Conservation (phyloP, 2,888 invertebrate genomes). For the Cremastinae sp. region DNA sequence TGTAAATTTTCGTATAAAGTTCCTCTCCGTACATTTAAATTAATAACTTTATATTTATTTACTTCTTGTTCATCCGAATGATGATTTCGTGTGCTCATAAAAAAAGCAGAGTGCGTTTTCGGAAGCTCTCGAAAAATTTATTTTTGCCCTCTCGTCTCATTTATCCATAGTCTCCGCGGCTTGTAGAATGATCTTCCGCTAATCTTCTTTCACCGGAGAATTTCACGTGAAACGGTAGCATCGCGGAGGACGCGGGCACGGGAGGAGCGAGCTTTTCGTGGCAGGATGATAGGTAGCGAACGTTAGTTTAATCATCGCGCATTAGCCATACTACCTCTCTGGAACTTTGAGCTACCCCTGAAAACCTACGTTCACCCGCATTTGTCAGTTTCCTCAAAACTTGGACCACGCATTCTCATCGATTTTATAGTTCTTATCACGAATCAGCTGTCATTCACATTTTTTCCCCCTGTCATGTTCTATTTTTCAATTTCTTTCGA, state of each 20-base stretch:
- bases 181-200: conserved; percentile 37
- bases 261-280: conserved; percentile 75
- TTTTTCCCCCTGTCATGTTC: not conserved
- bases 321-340: conserved; percentile 73
- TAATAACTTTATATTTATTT: no score
- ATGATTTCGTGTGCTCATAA: conserved; percentile 51
- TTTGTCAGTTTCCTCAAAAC: conserved; percentile 52
- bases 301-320: conserved; percentile 81
- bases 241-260: conserved; percentile 40
- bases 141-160: no score
- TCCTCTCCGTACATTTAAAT: no score
- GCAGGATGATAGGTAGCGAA: conserved; percentile 79
- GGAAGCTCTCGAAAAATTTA: no score
- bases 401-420: conserved; percentile 45
- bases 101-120: no score
- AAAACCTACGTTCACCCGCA: conserved; percentile 55
- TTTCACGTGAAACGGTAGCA: conserved; percentile 39
- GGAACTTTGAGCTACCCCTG: conserved; percentile 43
- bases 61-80: conserved; percentile 50
- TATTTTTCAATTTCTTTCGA: not conserved
- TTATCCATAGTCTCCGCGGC: no score
- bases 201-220: conserved; percentile 30
- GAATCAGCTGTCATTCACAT: not conserved
- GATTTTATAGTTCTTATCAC: conserved; percentile 46
- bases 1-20: no score